These are phyloP conservation scores for Sorex fumeus DNA, from an alignment of 2,113 vertebrate species.

Conservation along the genomic window DNA sequence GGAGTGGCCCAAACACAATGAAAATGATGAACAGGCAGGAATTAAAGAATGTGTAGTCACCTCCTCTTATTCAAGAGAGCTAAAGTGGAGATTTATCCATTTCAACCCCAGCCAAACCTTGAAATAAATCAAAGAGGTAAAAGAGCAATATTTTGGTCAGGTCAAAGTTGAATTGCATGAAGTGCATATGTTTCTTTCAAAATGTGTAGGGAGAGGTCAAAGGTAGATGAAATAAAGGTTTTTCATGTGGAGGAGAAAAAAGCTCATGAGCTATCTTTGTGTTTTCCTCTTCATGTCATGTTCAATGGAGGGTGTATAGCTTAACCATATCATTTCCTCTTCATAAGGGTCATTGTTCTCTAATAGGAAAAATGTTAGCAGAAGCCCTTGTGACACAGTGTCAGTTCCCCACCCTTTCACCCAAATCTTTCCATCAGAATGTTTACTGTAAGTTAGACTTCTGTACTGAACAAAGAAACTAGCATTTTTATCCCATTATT, in stretches of 20 bases:
- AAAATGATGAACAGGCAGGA: neutral
- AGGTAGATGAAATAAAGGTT: neutral
- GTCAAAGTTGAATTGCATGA: neutral
- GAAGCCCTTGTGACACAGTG: constrained; percentile 71
- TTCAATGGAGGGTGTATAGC: constrained; percentile 66
- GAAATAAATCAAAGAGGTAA: constrained; percentile 27
- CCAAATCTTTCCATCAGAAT: constrained; percentile 69
- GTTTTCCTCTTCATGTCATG: neutral
- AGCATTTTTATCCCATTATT: constrained; percentile 72
- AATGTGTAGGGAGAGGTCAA: neutral
- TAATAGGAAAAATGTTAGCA: constrained; percentile 69
- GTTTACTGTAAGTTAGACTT: constrained; percentile 74
- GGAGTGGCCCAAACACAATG: neutral
- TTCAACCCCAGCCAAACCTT: constrained; percentile 41
- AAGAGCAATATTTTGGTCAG: neutral
- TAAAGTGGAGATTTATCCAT: neutral
- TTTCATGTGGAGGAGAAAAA: neutral
- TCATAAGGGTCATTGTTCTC: constrained; percentile 65
- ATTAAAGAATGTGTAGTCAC: neutral
- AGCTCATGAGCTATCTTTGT: neutral
- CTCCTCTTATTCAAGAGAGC: neutral
- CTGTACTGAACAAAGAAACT: constrained; percentile 65
- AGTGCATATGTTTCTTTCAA: neutral
- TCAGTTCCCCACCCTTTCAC: constrained; percentile 49
- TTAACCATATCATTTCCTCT: constrained; percentile 70